Conservation (phyloP, 2,888 invertebrate genomes). For the Xestia xanthographa region DNA sequence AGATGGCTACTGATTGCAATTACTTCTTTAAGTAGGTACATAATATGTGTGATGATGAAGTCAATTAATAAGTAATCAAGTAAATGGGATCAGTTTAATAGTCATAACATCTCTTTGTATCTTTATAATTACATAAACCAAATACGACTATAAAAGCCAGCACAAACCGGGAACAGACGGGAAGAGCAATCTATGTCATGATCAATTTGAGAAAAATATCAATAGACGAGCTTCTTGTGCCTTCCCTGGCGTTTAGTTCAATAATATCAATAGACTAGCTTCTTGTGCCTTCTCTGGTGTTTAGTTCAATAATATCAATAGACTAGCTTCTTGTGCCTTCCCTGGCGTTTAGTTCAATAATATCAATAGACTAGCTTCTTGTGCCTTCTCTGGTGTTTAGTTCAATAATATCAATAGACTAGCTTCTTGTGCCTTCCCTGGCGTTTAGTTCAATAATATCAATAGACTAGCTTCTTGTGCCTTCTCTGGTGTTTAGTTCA, state of each 20-base stretch:
- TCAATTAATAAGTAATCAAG: slow-evolving; percentile 12
- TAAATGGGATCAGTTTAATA: not conserved
- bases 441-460: too few species aligned
- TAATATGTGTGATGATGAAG: not conserved
- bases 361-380: too few species aligned
- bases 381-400: too few species aligned
- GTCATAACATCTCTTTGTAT: not conserved
- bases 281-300: too few species aligned
- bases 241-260: too few species aligned
- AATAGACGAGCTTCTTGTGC: not conserved
- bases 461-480: too few species aligned
- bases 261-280: too few species aligned
- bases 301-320: not conserved
- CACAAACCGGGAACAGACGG: not conserved
- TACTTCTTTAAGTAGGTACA: not conserved
- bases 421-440: too few species aligned
- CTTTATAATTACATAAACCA: not conserved
- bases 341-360: too few species aligned
- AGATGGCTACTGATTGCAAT: not conserved
- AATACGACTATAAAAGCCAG: not conserved
- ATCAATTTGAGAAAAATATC: not conserved
- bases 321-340: too few species aligned
- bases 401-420: not conserved
- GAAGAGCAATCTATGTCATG: not conserved
- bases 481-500: too few species aligned